These are phyloP conservation scores for Parnassius apollo DNA, from an alignment of 2,888 invertebrate species.

Conservation along the genomic window DNA sequence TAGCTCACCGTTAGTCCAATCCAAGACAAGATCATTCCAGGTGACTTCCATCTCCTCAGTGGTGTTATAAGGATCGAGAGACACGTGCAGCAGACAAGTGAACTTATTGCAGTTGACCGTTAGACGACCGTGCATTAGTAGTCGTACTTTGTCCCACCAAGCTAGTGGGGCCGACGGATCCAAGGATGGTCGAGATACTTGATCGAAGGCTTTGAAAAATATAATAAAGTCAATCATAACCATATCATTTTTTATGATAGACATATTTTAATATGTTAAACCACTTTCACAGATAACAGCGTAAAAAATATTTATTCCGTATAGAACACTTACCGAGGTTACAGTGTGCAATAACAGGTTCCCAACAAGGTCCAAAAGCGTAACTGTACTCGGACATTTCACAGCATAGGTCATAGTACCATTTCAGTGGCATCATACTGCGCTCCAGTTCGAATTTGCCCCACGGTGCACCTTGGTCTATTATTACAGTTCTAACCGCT, in stretches of 20 bases:
- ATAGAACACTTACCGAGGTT: conserved; percentile 82
- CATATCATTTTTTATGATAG: no score
- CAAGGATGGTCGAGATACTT: conserved; percentile 90
- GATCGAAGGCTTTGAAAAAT: conserved; percentile 86
- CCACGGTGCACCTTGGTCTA: conserved; percentile 93
- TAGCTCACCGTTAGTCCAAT: conserved; percentile 93
- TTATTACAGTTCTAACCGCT: conserved; percentile 88
- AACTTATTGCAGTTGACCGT: conserved; percentile 93
- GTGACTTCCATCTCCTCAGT: conserved; percentile 99
- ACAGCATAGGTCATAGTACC: conserved; percentile 98
- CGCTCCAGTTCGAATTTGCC: conserved; percentile 90
- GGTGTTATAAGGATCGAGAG: conserved; percentile 98
- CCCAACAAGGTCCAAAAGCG: conserved; percentile 99
- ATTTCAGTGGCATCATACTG: conserved; percentile 96
- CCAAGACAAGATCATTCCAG: conserved; percentile 95
- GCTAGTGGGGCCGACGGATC: conserved; percentile 97
- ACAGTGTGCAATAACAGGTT: conserved; percentile 96
- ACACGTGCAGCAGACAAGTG: conserved; percentile 96
- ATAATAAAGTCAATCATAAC: background rate
- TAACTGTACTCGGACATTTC: conserved; percentile 94
- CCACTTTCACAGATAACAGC: background rate
- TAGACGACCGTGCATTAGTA: conserved; percentile 95
- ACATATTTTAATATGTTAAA: no score
- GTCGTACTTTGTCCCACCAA: conserved; percentile 98
- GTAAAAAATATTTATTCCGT: background rate